Percentiles rank a stretch among this genome's conserved stretches.
Evolutionary conservation across 92 coral and sea anemone species (phyloP).

Genomic region (Epizoanthus fatuus): DNA sequence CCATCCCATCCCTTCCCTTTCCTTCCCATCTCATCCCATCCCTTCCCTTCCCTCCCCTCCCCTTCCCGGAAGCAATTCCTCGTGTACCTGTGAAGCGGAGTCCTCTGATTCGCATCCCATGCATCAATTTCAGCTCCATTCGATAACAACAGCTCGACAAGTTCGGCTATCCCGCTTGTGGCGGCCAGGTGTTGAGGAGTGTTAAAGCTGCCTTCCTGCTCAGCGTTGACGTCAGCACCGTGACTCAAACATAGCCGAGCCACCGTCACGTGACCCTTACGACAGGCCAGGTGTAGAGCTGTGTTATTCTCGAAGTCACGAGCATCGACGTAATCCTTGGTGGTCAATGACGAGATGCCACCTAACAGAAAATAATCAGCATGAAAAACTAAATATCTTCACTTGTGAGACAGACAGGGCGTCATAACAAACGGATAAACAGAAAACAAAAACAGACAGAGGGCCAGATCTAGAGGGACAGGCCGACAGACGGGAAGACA

Average conservation of each 20-base stretch:
- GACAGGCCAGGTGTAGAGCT: conserved; percentile 71
- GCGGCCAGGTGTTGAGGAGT: conserved; percentile 91
- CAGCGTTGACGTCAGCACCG: conserved; percentile 79
- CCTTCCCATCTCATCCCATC: too few species aligned
- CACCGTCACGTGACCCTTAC: conserved; percentile 66
- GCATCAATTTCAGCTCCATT: conserved; percentile 68
- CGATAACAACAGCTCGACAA: conserved; percentile 67
- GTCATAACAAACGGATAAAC: background rate
- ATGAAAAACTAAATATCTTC: background rate
- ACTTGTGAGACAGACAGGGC: background rate
- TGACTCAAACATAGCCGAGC: conserved; percentile 59
- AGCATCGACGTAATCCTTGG: conserved; percentile 35
- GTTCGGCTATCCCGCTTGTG: conserved; percentile 68
- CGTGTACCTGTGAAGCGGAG: conserved; percentile 78
- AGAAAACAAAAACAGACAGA: background rate
- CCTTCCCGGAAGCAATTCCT: background rate
- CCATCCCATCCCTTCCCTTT: too few species aligned
- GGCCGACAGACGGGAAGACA: too few species aligned
- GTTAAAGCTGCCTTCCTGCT: conserved; percentile 42
- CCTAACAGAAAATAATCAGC: background rate
- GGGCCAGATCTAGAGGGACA: too few species aligned
- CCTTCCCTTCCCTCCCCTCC: background rate
- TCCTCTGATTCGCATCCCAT: conserved; percentile 66
- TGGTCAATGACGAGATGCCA: background rate
- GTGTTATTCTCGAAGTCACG: conserved; percentile 72